Conservation (phyloP, 2,797 vertebrate species). For the Arctocebus calabarensis region DNA sequence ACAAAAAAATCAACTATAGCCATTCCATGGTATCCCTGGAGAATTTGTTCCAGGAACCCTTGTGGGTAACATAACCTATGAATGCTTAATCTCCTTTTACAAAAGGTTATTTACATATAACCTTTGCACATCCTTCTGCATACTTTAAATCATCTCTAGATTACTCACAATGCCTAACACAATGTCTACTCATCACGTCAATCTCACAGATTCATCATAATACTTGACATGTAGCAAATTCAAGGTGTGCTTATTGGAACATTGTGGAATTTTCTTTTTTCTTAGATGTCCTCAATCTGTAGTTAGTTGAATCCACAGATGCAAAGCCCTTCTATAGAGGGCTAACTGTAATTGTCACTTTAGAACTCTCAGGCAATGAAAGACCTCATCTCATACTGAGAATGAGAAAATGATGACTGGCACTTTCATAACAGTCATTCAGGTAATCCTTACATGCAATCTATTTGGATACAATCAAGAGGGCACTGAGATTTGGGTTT, state of each 20-base stretch:
- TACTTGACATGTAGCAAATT: background rate
- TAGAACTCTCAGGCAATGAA: background rate
- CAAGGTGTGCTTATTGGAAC: background rate
- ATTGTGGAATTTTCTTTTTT: background rate
- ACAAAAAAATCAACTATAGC: background rate
- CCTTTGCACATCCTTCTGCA: background rate
- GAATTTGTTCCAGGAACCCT: background rate
- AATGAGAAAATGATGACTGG: background rate
- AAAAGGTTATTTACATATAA: background rate
- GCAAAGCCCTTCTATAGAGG: background rate
- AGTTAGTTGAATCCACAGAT: background rate
- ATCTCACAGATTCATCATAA: background rate
- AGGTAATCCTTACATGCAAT: background rate
- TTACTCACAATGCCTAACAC: background rate
- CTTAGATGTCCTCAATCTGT: background rate
- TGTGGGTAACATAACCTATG: background rate
- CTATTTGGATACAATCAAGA: background rate
- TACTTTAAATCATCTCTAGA: background rate
- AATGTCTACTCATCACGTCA: background rate
- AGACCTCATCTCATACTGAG: background rate
- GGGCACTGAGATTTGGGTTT: background rate
- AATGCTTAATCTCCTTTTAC: background rate
- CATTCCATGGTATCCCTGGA: background rate
- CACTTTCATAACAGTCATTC: background rate
- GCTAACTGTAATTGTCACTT: background rate